Base-by-base conservation (phyloP, 2,888 invertebrate species). In the Drosophila austrosaltans region DNA sequence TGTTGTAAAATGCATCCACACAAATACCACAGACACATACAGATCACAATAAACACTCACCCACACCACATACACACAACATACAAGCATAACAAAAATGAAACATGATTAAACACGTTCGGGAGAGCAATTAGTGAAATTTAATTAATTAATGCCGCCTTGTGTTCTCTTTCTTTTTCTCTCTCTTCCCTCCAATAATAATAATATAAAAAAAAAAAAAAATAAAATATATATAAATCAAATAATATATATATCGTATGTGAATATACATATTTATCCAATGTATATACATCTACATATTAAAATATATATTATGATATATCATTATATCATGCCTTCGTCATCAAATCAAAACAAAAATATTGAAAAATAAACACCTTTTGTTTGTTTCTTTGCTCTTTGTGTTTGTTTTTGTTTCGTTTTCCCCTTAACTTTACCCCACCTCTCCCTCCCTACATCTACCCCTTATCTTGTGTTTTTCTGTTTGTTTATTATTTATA, bases 101-200 rank as follows among this genome's bases (percentile, higher is more conserved):
- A 36, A 36, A 36, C 36, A 36, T 36, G 10, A 36, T 30, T 6
- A 28, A 58, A 22, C 48, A 10, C 53, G 61, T 39, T 40, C 28
- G 32, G 54, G 54, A 57, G 22, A 64, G 36, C 42, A 28, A n/a
- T 32, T n/a, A 40, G 39, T 48, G 16, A n/a, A 12, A 42, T 7
- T 20, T 28, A 72, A 61, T 40, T 61, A 66, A 72, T 72, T 72
- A 72, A 72, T 72, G 66, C 53, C 36, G 39, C 70, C 70, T 72
- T 72, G 62, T 77, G 78, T 70, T 62, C 61, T 65, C 56, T 72
- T 48, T 74, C 59, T 68, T 62, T 60, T 22, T 66, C 58, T 71
- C 7, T 32, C 54, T 64, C 57, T 53, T 44, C 42, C 36, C 25
- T 39, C 30, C 16, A 22, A 22, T 1, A 48, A 48, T 25, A 48